Conservation (phyloP, 2,888 invertebrate species). For the Tipula lateralis region DNA sequence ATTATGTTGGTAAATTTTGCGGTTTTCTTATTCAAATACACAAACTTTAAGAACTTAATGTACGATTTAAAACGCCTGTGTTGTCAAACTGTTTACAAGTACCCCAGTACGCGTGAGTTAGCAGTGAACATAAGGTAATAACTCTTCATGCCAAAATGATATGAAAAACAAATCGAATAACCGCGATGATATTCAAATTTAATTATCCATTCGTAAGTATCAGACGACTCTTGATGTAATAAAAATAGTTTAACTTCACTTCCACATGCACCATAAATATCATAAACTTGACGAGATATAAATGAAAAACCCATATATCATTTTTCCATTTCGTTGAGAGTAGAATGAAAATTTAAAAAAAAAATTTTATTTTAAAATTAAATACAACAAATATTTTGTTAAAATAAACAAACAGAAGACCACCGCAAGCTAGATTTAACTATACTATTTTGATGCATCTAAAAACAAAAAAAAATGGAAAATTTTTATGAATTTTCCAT, state of each 20-base stretch:
- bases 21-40: too few relatives aligned
- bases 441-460: background rate
- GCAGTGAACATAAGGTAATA: too few relatives aligned
- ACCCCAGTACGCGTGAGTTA: too few relatives aligned
- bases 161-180: too few relatives aligned
- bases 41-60: too few relatives aligned
- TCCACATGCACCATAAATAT: background rate
- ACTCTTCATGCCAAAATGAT: too few relatives aligned
- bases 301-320: background rate
- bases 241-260: background rate
- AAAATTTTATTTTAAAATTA: background rate
- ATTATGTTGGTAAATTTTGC: too few relatives aligned
- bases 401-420: background rate
- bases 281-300: background rate
- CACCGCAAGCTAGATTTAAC: background rate
- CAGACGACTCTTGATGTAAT: too few relatives aligned
- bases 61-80: too few relatives aligned
- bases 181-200: too few relatives aligned
- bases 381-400: background rate
- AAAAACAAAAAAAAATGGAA: background rate
- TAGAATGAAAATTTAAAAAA: background rate
- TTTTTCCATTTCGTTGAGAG: background rate
- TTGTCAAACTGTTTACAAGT: too few relatives aligned
- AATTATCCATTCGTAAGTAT: too few relatives aligned
- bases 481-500: background rate